These are phyloP conservation scores for Dolichallabes microphthalmus DNA, from an alignment of 2,113 vertebrate genomes.

Conservation along the genomic window DNA sequence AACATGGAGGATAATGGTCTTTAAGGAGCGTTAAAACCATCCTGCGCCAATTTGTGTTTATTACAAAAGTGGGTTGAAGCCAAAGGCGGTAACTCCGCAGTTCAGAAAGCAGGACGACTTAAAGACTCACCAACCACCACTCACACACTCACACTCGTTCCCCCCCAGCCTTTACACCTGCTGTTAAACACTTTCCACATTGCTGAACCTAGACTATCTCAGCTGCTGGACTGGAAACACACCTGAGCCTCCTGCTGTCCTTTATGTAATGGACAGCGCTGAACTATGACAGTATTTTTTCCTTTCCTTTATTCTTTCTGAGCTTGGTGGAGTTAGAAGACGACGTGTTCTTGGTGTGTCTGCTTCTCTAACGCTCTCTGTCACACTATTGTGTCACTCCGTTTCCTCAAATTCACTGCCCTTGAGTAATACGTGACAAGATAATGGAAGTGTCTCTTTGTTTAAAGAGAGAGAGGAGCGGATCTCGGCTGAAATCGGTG, in stretches of 20 bases:
- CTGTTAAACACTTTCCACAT: slow-evolving; percentile 4
- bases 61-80: slow-evolving; percentile 22
- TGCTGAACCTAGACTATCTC: slow-evolving; percentile 22
- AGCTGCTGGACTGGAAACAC: slow-evolving; percentile 42
- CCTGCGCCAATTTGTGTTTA: slow-evolving; percentile 28
- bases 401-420: slow-evolving; percentile 21
- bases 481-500: background rate
- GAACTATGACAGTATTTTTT: slow-evolving; percentile 37
- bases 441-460: slow-evolving; percentile 30
- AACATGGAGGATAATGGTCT: background rate
- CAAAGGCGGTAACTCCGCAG: background rate
- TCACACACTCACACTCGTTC: background rate
- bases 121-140: slow-evolving; percentile 5
- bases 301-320: background rate
- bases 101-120: background rate
- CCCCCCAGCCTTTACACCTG: slow-evolving; percentile 35
- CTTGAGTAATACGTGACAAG: slow-evolving; percentile 41
- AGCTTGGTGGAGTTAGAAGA: background rate
- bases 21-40: background rate
- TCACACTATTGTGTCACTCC: slow-evolving; percentile 24
- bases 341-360: slow-evolving; percentile 24
- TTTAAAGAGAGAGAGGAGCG: slow-evolving; percentile 16
- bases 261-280: slow-evolving; percentile 43
- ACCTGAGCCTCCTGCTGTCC: slow-evolving; percentile 36
- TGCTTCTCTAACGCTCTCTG: background rate